Base-by-base conservation (phyloP, 2,113 vertebrate genomes). In the Periophthalmus modestus region DNA sequence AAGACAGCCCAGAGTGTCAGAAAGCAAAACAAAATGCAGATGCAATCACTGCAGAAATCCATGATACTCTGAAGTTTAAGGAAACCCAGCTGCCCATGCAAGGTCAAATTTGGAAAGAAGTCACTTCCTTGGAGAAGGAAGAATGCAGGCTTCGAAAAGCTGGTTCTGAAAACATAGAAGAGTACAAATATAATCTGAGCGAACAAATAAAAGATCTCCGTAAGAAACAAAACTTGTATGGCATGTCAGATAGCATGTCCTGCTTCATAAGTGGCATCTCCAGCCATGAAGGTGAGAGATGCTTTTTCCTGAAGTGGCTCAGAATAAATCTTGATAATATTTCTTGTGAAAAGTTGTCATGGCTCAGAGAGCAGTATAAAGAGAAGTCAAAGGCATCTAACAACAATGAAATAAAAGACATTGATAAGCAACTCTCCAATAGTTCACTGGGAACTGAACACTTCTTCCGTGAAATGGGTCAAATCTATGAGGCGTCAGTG, bases 401-500 rank as follows among this genome's bases (percentile, higher is more conserved):
- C 59, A 83, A 78, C 43, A 66, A 81, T 19, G 78, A 83, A n/a
- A 81, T 88, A 48, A 65, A 69, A 68, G 21, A 34, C 1, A 70
- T 92, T 50, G 91, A 91, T 62, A 74, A 46, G 23, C 66, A 89
- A 52, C 82, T 90, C 10, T 82, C 88, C 33, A 85, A 83, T 5
- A 88, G 91, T 71, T 90, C 92, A 50, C 77, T 95, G 48, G 93
- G 94, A 1, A 85, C 90, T n/a, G 93, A 94, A 67, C 93, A 95
- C 76, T 94, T 93, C 55, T 74, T 95, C 33, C 83, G 93, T 68
- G 94, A 95, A 78, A 88, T 95, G 80, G 92, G 91, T 0, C 94
- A 94, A 74, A 77, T 93, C 14, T 95, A 93, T 2, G 94, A 94
- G 76, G 91, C 93, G 0, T 90, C 78, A 34, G 66, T 81, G 13